These are phyloP conservation scores for Pogonocherus hispidulus DNA, from an alignment of 2,888 invertebrate genomes.

Conservation along the genomic window DNA sequence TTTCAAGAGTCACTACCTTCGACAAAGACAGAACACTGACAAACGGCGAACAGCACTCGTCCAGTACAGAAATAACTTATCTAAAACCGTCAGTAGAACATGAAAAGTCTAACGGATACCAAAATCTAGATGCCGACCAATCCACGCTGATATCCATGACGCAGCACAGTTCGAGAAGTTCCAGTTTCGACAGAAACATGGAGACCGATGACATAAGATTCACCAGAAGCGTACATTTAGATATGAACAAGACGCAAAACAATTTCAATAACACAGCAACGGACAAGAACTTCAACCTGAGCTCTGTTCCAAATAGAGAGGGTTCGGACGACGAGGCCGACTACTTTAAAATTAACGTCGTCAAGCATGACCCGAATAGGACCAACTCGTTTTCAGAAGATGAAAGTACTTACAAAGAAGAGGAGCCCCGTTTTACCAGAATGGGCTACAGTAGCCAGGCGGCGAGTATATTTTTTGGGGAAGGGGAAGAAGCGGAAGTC, in stretches of 20 bases:
- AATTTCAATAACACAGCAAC: background rate
- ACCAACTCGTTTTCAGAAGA: conserved; percentile 41
- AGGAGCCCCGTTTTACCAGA: conserved; percentile 10
- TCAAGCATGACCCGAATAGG: conserved; percentile 33
- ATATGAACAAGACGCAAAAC: background rate
- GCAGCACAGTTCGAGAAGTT: conserved; percentile 16
- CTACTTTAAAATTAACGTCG: conserved; percentile 36
- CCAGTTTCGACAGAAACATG: conserved; percentile 15
- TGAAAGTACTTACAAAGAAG: conserved; percentile 38
- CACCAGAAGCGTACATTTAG: background rate
- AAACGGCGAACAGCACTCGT: background rate
- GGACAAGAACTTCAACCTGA: conserved; percentile 23
- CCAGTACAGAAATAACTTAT: background rate
- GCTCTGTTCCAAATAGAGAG: background rate
- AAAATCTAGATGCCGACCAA: background rate
- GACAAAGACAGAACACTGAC: background rate
- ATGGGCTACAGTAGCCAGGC: conserved; percentile 61
- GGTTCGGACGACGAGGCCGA: conserved; percentile 7
- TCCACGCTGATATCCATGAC: conserved; percentile 42
- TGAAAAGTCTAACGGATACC: background rate
- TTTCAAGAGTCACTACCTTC: conserved; percentile 2
- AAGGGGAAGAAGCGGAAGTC: conserved; percentile 46
- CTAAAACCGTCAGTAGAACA: background rate
- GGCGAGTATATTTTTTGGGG: conserved; percentile 64
- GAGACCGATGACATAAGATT: conserved; percentile 14